phyloP scores from a whole-genome alignment of 35 echinoderm and acorn worm species.

The Anneissia japonica region DNA sequence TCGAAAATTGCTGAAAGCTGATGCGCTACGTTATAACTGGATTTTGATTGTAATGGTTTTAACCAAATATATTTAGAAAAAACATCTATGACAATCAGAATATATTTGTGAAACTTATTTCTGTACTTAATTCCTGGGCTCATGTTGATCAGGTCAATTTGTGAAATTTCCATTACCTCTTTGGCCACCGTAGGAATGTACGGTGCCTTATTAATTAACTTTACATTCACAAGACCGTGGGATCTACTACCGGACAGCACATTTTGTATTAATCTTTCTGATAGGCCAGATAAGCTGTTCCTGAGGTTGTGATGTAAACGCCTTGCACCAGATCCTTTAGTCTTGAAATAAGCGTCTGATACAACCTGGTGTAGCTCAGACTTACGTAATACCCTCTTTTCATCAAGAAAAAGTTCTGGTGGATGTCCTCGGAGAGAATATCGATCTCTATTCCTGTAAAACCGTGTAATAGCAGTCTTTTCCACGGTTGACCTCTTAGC shows the following conservation, averaged over 20 bases:
- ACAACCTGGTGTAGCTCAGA: not conserved
- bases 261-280: not conserved
- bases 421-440: conserved; percentile 13
- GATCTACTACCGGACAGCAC: not conserved
- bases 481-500: not conserved
- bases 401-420: not conserved
- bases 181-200: conserved; percentile 5
- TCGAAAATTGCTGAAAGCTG: not conserved
- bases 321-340: conserved; percentile 27
- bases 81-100: conserved; percentile 10
- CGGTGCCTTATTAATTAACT: not conserved
- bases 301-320: not conserved
- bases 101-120: conserved; percentile 13
- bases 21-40: conserved; percentile 4
- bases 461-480: conserved; percentile 25
- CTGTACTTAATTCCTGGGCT: not conserved
- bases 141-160: conserved; percentile 9
- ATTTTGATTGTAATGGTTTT: conserved; percentile 13
- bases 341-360: not conserved
- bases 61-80: conserved; percentile 25
- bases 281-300: not conserved
- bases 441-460: conserved; percentile 21
- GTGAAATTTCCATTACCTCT: not conserved
- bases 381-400: not conserved
- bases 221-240: conserved; percentile 16